Percentiles rank a stretch among this genome's conserved stretches.
Evolutionary conservation across 2,888 invertebrate species (phyloP).

Genomic region (Drosophila greeni): DNA sequence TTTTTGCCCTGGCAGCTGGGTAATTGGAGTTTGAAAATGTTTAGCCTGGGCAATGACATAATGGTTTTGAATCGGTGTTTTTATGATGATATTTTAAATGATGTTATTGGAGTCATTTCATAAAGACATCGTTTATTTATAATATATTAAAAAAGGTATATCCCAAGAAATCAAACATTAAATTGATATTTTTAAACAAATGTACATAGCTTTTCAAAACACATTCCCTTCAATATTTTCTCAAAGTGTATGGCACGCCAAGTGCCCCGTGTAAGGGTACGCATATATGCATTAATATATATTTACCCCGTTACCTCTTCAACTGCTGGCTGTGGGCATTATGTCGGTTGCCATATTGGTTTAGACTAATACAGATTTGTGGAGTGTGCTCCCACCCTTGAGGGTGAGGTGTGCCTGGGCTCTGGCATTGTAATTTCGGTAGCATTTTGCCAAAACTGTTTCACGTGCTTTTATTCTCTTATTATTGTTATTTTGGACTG

Average conservation of each 20-base stretch:
- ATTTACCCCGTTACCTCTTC: conserved; percentile 30
- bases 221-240: background rate
- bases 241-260: conserved; percentile 4
- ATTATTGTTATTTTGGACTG: conserved; percentile 21
- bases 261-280: conserved; percentile 8
- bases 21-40: conserved; percentile 29
- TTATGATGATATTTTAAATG: background rate
- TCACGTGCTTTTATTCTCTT: conserved; percentile 25
- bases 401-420: background rate
- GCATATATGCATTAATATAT: conserved; percentile 28
- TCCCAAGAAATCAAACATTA: too few species aligned
- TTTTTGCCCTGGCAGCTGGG: conserved; percentile 4
- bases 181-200: too few species aligned
- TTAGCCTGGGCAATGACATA: background rate
- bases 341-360: conserved; percentile 61
- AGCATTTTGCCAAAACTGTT: conserved; percentile 46
- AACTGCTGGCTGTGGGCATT: conserved; percentile 39
- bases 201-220: background rate
- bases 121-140: too few species aligned
- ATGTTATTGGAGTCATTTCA: too few species aligned
- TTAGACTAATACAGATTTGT: conserved; percentile 50
- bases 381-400: conserved; percentile 1
- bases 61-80: background rate
- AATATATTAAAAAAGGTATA: too few species aligned
- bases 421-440: conserved; percentile 24